Evolutionary conservation across 64 coral and sea anemone species (phyloP).

Genomic region (Stichodactyla mertensii): DNA sequence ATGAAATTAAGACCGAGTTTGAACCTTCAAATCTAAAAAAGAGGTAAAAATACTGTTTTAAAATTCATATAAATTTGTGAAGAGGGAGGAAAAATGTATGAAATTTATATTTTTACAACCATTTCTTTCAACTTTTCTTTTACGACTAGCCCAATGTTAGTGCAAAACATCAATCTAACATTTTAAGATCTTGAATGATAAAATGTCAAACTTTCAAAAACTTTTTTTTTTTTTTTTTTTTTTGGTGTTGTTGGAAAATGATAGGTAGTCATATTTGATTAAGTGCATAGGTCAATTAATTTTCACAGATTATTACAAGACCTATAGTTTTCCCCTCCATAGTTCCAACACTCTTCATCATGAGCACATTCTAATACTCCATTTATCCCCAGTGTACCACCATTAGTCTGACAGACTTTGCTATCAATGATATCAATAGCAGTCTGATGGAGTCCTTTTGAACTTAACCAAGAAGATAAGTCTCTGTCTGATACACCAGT

Average conservation of each 20-base stretch:
- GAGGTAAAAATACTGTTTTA: background rate
- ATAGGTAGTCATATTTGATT: too few species aligned
- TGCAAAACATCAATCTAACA: too few species aligned
- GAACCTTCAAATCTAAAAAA: conserved; percentile 40
- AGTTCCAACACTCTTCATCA: conserved; percentile 43
- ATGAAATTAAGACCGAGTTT: conserved; percentile 29
- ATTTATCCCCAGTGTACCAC: conserved; percentile 10
- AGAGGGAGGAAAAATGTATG: background rate
- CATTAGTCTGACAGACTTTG: conserved; percentile 48
- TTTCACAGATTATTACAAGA: background rate
- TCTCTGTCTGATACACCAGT: background rate
- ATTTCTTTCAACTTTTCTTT: too few species aligned
- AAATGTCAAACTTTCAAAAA: too few species aligned
- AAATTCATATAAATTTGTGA: too few species aligned
- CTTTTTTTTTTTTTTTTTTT: too few species aligned
- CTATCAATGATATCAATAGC: conserved; percentile 37
- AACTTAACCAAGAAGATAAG: background rate
- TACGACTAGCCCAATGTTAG: too few species aligned
- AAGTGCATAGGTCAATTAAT: too few species aligned
- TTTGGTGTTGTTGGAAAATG: too few species aligned
- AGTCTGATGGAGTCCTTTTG: background rate
- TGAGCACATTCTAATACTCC: conserved; percentile 7
- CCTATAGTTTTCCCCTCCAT: conserved; percentile 47
- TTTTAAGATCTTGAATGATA: too few species aligned
- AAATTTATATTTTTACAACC: background rate